Evolutionary conservation across 2,888 invertebrate species (phyloP), one percentile per base, ranked within the genome.

Genomic region (Creontiades dilutus): DNA sequence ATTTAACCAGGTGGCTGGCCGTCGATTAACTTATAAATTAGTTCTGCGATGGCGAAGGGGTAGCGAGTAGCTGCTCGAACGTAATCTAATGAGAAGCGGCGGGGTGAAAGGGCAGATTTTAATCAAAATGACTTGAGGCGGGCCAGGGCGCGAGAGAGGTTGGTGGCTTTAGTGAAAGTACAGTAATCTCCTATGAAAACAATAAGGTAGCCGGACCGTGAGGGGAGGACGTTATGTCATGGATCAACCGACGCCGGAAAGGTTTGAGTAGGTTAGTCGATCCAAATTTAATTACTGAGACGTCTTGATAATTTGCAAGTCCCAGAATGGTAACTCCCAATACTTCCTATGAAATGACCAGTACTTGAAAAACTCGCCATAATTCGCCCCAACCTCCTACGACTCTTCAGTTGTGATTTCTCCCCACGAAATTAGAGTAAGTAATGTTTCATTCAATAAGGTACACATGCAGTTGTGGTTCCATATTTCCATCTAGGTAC

Each of bases 81-180:
- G 78, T 47, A 78, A 78, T 78, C n/a, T 46, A 78, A 78, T 78
- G 78, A 46, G 47, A 78, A 47, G 46, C 46, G 19, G 78, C 37
- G 16, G 14, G 78, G 78, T 78, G 37, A 78, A 47, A 46, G 78
- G 78, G 46, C 47, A 46, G 78, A 78, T 78, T 37, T 47, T 16
- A 68, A 78, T 78, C 78, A 37, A 78, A 78, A 78, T 78, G 78
- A 78, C 78, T 78, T 37, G 78, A 78, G 37, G 46, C 68, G 68
- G 68, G 12, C 68, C 23, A 23, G 27, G 27, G n/a, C n/a, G n/a
- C 23, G 68, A 5, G 57, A n/a, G 57, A 57, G 57, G 7, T 37
- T 37, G 37, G 37, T 37, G 7, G n/a, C n/a, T 52, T 52, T 61
- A 61, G 68, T 68, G 68, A 68, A 68, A 68, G 68, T 68, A 68